Base-by-base conservation (phyloP, 2,888 invertebrate genomes). In the Junonia oenone region DNA sequence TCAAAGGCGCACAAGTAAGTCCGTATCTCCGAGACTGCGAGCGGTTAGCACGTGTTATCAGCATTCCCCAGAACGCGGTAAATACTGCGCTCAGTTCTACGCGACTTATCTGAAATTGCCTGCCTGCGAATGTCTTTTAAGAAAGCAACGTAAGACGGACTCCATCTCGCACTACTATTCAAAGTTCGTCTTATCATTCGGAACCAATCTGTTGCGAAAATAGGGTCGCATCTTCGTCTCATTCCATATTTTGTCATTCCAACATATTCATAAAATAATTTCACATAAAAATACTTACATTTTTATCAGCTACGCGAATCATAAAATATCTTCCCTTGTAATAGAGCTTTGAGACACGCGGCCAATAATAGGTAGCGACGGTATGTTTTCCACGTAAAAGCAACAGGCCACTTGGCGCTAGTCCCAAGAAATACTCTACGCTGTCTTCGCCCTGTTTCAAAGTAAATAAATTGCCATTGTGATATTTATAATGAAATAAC, bases 351-450 rank as follows among this genome's bases (percentile, higher is more conserved):
- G 97, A 96, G 78, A 99, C 98, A 75, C 98, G 93, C 63, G 98
- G 98, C 98, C 99, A 99, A 91, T 97, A 98, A 91, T 99, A 98
- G 91, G 97, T 98, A 69, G 98, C 98, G 63, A 98, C 98, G 83
- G 98, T 98, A 80, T 95, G 96, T 91, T 98, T 98, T 86, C 98
- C 98, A 69, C 98, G 93, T 73, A 98, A 91, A 59, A 99, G 95
- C 77, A 98, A 95, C 78, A 99, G 96, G 62, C 98, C 98, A 81
- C 97, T 97, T 56, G 98, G 98, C 66, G 98, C 98, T 73, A 99
- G 90, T 58, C 98, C 98, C 77, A 99, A 91, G 89, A 97, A 98
- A 88, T 98, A 98, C 82, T 98, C 98, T 62, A 97, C 96, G 77
- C 96, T 98, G 85, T 98, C 98, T 91, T 98, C 98, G 59, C 97